Percentiles rank a stretch among this genome's conserved stretches.
Evolutionary conservation across 2,113 vertebrate genomes (phyloP).

Genomic region (Vanacampus margaritifer): DNA sequence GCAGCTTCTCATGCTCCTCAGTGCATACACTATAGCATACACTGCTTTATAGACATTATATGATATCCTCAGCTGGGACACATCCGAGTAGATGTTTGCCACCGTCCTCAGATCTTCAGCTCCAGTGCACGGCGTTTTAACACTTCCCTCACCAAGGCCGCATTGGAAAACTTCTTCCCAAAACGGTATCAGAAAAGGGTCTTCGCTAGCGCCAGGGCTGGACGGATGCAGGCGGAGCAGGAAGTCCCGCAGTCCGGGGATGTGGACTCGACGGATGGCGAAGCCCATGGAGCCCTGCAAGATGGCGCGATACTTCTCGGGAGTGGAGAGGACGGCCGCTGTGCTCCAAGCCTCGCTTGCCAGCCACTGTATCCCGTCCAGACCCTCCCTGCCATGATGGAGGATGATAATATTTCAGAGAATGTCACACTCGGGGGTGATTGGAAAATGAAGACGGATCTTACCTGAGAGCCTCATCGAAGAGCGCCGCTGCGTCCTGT

Average conservation of each 20-base stretch:
- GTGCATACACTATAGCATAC: conserved; percentile 68
- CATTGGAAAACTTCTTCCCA: conserved; percentile 77
- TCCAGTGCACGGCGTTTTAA: conserved; percentile 64
- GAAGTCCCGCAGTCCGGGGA: conserved; percentile 68
- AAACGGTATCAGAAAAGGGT: conserved; percentile 71
- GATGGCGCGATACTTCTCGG: conserved; percentile 60
- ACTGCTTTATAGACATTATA: conserved; percentile 79
- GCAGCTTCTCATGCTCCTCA: conserved; percentile 66
- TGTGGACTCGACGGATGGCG: conserved; percentile 69
- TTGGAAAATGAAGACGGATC: neutral
- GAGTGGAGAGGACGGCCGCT: conserved; percentile 67
- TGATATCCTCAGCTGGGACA: conserved; percentile 76
- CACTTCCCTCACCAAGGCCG: conserved; percentile 44
- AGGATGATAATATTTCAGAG: neutral
- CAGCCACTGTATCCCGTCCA: conserved; percentile 75
- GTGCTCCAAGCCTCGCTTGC: conserved; percentile 80
- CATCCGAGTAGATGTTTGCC: conserved; percentile 72
- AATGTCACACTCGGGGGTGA: neutral
- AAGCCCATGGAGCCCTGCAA: conserved; percentile 76
- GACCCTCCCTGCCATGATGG: conserved; percentile 42
- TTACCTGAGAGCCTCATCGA: conserved; percentile 64
- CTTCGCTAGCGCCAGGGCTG: conserved; percentile 27
- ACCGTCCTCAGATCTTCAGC: conserved; percentile 63
- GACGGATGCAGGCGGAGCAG: conserved; percentile 67
- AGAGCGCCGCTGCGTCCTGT: conserved; percentile 71